Evolutionary conservation across 2,797 vertebrate genomes (phyloP), one percentile per base, ranked within the genome.

Genomic region (Oryzias sinensis): DNA sequence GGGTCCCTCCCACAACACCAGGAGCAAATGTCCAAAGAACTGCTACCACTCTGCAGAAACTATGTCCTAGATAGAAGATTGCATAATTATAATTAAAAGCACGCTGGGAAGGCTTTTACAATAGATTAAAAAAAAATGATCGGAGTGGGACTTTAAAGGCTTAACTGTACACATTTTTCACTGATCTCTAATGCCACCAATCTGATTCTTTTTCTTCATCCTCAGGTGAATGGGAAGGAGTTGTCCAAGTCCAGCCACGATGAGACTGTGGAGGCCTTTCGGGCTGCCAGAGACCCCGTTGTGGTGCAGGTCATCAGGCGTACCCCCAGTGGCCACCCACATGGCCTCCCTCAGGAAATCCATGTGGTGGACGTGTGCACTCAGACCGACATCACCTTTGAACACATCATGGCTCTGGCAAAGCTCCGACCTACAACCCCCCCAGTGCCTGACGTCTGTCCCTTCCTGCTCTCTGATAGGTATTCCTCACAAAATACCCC

Each of bases 321-420:
- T 78, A 93, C 93, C 33, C 94, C 96, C 3, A 60, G 93, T 29
- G 87, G 87, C 66, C 93, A 92, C 72, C 80, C 84, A 59, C 92
- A 92, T 11, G 92, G 91, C 18, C 79, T 84, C 29, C 79, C 84
- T 83, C 94, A 94, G 63, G 96, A 96, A 82, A 90, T 94, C 68
- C 93, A 80, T 58, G 88, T 98, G 79, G 91, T 91, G 87, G 93
- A 98, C 25, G 96, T 94, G 80, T 95, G 95, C 91, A 98, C 97
- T 33, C 97, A 99, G 90, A 98, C 97, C 0, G 96, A 98, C 89
- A 97, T 99, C 88, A 98, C 96, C 59, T 98, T 99, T 5, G 96
- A 99, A 83, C 96, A 97, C 83, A 95, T 99, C 83, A 95, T 97
- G 95, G 95, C 96, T 66, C 84, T 98, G 77, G 93, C 95, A 79